Evolutionary conservation across 2,888 invertebrate genomes (phyloP), one percentile per base, ranked within the genome.

Genomic region (Coecobrya sp.): DNA sequence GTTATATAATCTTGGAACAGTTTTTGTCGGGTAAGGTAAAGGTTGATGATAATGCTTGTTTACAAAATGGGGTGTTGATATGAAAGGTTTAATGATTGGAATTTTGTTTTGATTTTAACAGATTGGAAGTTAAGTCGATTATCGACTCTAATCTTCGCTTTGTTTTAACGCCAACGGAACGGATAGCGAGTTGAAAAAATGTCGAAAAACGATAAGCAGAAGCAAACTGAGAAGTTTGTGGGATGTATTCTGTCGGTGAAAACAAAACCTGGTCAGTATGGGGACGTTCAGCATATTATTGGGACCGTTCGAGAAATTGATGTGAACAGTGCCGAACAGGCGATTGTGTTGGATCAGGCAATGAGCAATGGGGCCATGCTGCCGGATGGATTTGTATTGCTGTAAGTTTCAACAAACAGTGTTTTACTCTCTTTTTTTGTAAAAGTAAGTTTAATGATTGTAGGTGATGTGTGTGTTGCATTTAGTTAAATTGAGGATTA

Each of bases 171-270:
- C 7, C 7, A 36, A 36, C 2, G 36, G 2, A 36, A 0, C n/a
- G 19, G 5, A n/a, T n/a, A n/a, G n/a, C n/a, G n/a, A n/a, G n/a
- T n/a, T 30, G 10, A 2, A 25, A 86, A 86, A 70, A 86, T 86
- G 86, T 68, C 86, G 65, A 86, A 62, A 52, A 36, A 62, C 27
- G 90, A 90, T 2, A 90, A 90, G 42, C 90, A 86, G 25, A 91
- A 49, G 22, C 86, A 94, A 76, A 93, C 93, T 19, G 92, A 93
- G 22, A 94, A 94, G 36, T 95, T 95, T 81, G 91, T 94, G 49
- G 94, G 94, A 5, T 95, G 94, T 36, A 94, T 95, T 65, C 86
- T 95, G 36, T 93, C 93, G 8, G 86, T 95, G 16, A 93, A 91
- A 27, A 93, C 92, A 0, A 93, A 93, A 36, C 91, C 93, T 0